Percentiles rank a stretch among this genome's conserved stretches.
Evolutionary conservation across 2,888 invertebrate genomes (phyloP).

Genomic region (Caenorhabditis panamensis): DNA sequence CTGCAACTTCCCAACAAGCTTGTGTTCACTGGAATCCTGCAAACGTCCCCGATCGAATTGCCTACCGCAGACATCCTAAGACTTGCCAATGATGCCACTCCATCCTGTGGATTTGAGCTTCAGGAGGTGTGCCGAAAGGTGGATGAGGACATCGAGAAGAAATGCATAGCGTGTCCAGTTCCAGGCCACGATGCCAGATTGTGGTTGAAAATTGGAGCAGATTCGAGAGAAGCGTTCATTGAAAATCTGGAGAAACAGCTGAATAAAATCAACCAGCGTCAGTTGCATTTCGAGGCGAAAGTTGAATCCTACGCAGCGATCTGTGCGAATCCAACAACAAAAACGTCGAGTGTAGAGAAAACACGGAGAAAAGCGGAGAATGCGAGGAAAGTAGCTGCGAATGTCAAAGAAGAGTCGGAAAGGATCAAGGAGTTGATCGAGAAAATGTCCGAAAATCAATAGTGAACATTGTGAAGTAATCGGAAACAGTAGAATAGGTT

Average conservation of each 20-base stretch:
- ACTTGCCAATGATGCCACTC: slow-evolving; percentile 48
- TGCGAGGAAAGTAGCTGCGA: slow-evolving; percentile 53
- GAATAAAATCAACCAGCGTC: slow-evolving; percentile 35
- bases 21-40: slow-evolving; percentile 60
- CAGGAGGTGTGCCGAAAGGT: slow-evolving; percentile 22
- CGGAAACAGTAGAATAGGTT: too few relatives aligned
- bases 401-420: slow-evolving; percentile 57
- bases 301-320: slow-evolving; percentile 53
- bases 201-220: slow-evolving; percentile 61
- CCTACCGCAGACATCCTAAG: slow-evolving; percentile 21
- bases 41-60: background rate
- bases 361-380: slow-evolving; percentile 57
- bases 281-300: slow-evolving; percentile 43
- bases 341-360: slow-evolving; percentile 50
- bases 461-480: too few relatives aligned
- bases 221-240: slow-evolving; percentile 37
- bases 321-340: slow-evolving; percentile 50
- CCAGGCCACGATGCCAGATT: slow-evolving; percentile 62
- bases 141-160: slow-evolving; percentile 20
- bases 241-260: slow-evolving; percentile 48
- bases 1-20: slow-evolving; percentile 61
- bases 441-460: too few relatives aligned
- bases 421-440: slow-evolving; percentile 54
- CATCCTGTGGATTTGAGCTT: slow-evolving; percentile 40
- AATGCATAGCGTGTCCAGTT: slow-evolving; percentile 56